Percentiles rank a stretch among this genome's conserved stretches.
phyloP scores from a whole-genome alignment of 2,797 vertebrate genomes.

The Xenentodon cancila region DNA sequence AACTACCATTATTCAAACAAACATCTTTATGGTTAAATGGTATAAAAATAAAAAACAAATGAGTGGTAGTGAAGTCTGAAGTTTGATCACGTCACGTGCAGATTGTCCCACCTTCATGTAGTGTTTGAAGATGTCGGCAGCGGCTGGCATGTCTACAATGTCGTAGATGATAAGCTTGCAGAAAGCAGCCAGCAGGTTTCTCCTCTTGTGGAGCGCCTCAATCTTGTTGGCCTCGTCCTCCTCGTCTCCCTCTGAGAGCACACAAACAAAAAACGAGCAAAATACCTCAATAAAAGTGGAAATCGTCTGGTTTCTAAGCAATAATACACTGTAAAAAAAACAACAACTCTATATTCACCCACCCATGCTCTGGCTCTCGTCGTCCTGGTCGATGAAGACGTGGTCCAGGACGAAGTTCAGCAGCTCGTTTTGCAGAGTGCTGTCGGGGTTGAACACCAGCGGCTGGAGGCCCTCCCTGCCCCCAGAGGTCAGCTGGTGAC shows the following conservation, averaged over 20 bases:
- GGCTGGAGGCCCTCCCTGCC: conserved; percentile 94
- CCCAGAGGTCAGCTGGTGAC: conserved; percentile 93
- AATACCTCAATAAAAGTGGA: not conserved
- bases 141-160: conserved; percentile 99
- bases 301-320: too few species aligned
- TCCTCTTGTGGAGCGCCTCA: conserved; percentile 98
- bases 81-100: not conserved
- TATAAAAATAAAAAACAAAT: too few species aligned
- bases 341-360: conserved; percentile 36
- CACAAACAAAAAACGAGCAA: not conserved
- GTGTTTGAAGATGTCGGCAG: conserved; percentile 99
- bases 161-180: conserved; percentile 99
- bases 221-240: conserved; percentile 99
- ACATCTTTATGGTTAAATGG: not conserved
- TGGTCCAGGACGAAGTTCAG: conserved; percentile 98
- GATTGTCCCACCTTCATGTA: conserved; percentile 94
- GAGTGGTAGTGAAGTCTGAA: too few species aligned
- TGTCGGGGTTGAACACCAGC: conserved; percentile 96
- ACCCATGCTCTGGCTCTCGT: conserved; percentile 99
- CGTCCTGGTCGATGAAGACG: conserved; percentile 98
- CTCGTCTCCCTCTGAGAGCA: conserved; percentile 92
- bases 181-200: conserved; percentile 96
- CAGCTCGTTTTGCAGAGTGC: conserved; percentile 94
- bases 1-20: not conserved
- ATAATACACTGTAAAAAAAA: too few species aligned